These are phyloP conservation scores for Castor canadensis DNA, from an alignment of 2,113 vertebrate species.

Conservation along the genomic window DNA sequence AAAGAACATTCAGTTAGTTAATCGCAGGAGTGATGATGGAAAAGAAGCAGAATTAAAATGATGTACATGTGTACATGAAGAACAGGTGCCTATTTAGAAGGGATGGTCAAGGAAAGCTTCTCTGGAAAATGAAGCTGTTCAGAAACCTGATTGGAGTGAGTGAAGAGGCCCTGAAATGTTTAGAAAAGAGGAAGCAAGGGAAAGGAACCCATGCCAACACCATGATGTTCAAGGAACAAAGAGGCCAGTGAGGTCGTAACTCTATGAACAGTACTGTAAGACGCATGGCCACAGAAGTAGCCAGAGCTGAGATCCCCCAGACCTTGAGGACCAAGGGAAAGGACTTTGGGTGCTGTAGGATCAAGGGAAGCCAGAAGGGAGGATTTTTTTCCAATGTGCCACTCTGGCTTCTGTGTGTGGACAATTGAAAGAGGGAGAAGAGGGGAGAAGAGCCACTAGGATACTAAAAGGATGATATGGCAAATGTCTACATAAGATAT, in stretches of 20 bases:
- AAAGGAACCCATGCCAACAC: background rate
- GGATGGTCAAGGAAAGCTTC: background rate
- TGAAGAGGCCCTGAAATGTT: background rate
- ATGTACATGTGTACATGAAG: too few species aligned
- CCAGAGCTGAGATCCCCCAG: too few species aligned
- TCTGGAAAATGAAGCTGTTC: background rate
- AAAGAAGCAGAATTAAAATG: background rate
- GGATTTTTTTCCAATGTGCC: background rate
- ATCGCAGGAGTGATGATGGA: background rate
- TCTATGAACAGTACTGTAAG: rapidly evolving
- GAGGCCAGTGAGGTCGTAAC: background rate
- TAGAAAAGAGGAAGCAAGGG: background rate
- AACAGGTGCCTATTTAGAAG: background rate
- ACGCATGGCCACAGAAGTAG: background rate
- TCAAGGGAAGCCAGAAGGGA: background rate
- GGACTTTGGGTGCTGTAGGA: background rate
- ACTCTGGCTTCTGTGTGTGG: background rate
- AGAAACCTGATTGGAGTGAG: background rate
- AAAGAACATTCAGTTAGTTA: background rate
- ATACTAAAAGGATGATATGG: background rate
- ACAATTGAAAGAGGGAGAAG: background rate
- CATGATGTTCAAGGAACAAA: background rate
- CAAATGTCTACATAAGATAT: rapidly evolving
- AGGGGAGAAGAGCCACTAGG: background rate
- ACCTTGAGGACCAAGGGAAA: background rate